phyloP scores from a whole-genome alignment of 2,888 invertebrate species.

The Tetragonisca angustula region DNA sequence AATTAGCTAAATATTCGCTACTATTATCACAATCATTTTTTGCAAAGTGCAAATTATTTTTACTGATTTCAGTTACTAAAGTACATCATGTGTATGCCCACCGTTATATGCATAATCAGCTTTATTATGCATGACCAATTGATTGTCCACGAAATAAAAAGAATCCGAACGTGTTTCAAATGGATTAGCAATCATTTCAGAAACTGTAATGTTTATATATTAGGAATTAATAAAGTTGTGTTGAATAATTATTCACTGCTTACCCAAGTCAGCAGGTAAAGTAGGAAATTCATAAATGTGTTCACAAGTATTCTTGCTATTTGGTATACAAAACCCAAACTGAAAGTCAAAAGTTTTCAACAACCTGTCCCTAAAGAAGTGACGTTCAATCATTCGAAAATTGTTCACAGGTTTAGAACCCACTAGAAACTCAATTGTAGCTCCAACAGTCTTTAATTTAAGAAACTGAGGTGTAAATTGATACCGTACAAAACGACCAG shows the following conservation, averaged over 20 bases:
- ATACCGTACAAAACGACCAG: conserved; percentile 98
- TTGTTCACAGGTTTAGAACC: conserved; percentile 96
- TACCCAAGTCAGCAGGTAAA: conserved; percentile 93
- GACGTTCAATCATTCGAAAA: conserved; percentile 99
- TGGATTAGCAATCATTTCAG: conserved; percentile 98
- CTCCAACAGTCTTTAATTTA: conserved; percentile 97
- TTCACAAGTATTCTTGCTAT: conserved; percentile 98
- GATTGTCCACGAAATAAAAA: conserved; percentile 99
- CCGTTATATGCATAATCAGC: conserved; percentile 99
- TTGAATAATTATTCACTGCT: conserved; percentile 79
- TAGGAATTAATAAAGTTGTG: conserved; percentile 6
- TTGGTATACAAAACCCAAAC: conserved; percentile 99
- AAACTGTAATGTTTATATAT: conserved; percentile 87
- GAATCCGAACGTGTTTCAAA: conserved; percentile 99
- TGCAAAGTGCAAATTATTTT: conserved; percentile 54
- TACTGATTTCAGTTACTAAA: conserved; percentile 75
- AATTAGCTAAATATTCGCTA: conserved; percentile 52
- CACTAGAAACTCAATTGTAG: conserved; percentile 98
- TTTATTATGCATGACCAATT: conserved; percentile 99
- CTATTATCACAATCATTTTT: conserved; percentile 55
- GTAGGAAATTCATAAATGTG: conserved; percentile 99
- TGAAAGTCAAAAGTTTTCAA: conserved; percentile 99
- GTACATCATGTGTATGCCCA: conserved; percentile 84
- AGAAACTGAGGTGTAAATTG: conserved; percentile 99
- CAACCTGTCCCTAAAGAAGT: conserved; percentile 96